A percentile compares a stretch with the other conserved stretches of the same genome.
phyloP scores from a whole-genome alignment of 2,888 invertebrate species.

The Uloborus plumipes region DNA sequence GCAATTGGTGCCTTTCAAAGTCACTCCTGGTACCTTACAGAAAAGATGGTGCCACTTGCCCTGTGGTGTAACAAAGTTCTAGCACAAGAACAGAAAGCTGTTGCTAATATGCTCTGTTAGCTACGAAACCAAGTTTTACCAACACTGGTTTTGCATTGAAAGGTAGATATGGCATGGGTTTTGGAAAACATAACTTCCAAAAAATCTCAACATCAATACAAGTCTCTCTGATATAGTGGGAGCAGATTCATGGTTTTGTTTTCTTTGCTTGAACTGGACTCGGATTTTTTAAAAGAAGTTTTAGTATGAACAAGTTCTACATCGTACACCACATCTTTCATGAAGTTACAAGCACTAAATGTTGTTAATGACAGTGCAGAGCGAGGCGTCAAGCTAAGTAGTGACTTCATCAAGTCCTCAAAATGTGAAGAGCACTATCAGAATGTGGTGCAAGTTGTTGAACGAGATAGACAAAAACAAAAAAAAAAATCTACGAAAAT shows the following conservation, averaged over 20 bases:
- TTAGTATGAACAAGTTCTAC: conserved; percentile 2
- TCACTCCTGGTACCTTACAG: background rate
- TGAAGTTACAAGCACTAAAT: conserved; percentile 10
- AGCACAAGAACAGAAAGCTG: background rate
- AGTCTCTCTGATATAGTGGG: background rate
- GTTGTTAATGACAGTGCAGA: conserved; percentile 4
- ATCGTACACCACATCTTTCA: conserved; percentile 8
- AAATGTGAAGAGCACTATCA: conserved; percentile 6
- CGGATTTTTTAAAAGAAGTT: conserved; percentile 9
- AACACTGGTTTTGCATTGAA: background rate
- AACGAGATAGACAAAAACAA: background rate
- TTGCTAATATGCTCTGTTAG: background rate
- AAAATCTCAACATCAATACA: background rate
- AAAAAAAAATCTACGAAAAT: too few relatives aligned
- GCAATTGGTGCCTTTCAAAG: background rate
- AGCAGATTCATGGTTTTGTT: conserved; percentile 10
- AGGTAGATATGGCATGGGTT: conserved; percentile 13
- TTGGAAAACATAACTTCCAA: conserved; percentile 19
- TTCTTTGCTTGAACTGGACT: background rate
- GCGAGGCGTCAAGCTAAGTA: conserved; percentile 2
- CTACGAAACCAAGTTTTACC: background rate
- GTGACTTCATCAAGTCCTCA: conserved; percentile 1
- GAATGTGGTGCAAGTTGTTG: conserved; percentile 5
- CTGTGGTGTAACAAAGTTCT: background rate
- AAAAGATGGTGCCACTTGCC: conserved; percentile 11